Evolutionary conservation across 2,888 invertebrate species (phyloP).

Genomic region (Dasysyrphus tricinctus): DNA sequence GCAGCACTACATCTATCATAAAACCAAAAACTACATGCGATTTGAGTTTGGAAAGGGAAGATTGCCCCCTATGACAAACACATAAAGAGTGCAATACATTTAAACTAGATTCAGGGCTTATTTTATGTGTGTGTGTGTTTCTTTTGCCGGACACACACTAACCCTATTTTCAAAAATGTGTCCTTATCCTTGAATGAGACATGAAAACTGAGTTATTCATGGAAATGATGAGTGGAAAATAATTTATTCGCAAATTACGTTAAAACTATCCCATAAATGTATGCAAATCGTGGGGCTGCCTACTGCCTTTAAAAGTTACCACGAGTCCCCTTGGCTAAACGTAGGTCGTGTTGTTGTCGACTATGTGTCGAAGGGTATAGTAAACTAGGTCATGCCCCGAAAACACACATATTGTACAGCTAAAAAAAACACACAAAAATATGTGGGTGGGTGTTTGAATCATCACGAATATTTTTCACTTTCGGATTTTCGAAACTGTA

Average conservation of each 20-base stretch:
- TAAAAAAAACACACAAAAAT: conserved; percentile 4
- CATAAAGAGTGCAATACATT: conserved; percentile 49
- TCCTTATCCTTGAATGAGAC: conserved; percentile 43
- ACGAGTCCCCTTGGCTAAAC: conserved; percentile 21
- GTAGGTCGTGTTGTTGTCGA: conserved; percentile 39
- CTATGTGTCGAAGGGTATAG: conserved; percentile 63
- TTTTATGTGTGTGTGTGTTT: not conserved
- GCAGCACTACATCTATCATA: conserved; percentile 34
- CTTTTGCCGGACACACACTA: conserved; percentile 46
- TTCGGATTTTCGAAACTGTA: conserved; percentile 23
- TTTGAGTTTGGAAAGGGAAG: conserved; percentile 3
- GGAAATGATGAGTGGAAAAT: conserved; percentile 39
- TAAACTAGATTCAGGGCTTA: conserved; percentile 51
- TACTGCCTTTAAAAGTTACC: conserved; percentile 26
- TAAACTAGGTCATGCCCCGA: conserved; percentile 71
- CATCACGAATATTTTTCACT: not conserved
- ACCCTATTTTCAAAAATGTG: conserved; percentile 49
- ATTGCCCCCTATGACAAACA: conserved; percentile 43
- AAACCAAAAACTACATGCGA: conserved; percentile 20
- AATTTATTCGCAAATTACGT: conserved; percentile 37
- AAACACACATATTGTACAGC: conserved; percentile 56
- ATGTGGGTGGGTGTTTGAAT: conserved; percentile 23
- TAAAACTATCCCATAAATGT: conserved; percentile 35
- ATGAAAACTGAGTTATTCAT: conserved; percentile 15
- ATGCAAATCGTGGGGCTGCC: not conserved